phyloP scores from a whole-genome alignment of 2,888 invertebrate species.

The Stratiomys singularior region DNA sequence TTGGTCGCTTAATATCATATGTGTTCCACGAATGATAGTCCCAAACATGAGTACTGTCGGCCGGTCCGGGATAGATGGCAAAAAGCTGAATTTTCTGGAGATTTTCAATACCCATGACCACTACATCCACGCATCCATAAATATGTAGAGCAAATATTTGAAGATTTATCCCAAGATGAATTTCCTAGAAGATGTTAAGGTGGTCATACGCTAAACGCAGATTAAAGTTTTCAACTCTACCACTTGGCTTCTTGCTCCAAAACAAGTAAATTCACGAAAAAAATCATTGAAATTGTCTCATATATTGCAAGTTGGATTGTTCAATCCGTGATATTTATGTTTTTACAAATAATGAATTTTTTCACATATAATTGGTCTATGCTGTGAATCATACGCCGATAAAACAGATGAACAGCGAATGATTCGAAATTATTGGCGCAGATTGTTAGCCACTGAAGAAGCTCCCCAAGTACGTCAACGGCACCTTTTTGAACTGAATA shows the following conservation, averaged over 20 bases:
- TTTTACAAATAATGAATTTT: constrained; percentile 32
- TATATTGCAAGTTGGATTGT: constrained; percentile 41
- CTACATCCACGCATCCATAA: constrained; percentile 46
- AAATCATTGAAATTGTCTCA: constrained; percentile 52
- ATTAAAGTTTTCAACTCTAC: constrained; percentile 52
- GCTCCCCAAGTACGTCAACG: constrained; percentile 29
- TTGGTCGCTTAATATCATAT: constrained; percentile 2
- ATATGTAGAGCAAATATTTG: constrained; percentile 47
- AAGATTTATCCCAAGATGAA: constrained; percentile 48
- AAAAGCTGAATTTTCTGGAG: constrained; percentile 47
- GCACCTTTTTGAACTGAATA: background rate
- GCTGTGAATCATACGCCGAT: constrained; percentile 10
- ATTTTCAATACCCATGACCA: constrained; percentile 46
- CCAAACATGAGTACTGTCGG: background rate
- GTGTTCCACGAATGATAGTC: constrained; percentile 3
- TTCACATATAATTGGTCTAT: constrained; percentile 28
- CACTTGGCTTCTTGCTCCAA: constrained; percentile 51
- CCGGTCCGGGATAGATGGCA: constrained; percentile 54
- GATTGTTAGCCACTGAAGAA: constrained; percentile 21
- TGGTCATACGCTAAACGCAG: constrained; percentile 2
- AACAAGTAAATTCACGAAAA: constrained; percentile 50
- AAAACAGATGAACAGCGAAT: constrained; percentile 39
- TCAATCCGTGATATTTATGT: constrained; percentile 40
- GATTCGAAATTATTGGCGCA: constrained; percentile 31
- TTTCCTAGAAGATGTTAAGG: constrained; percentile 28